Base-by-base conservation (phyloP, 2,797 vertebrate genomes). In the Sebastes cheni region DNA sequence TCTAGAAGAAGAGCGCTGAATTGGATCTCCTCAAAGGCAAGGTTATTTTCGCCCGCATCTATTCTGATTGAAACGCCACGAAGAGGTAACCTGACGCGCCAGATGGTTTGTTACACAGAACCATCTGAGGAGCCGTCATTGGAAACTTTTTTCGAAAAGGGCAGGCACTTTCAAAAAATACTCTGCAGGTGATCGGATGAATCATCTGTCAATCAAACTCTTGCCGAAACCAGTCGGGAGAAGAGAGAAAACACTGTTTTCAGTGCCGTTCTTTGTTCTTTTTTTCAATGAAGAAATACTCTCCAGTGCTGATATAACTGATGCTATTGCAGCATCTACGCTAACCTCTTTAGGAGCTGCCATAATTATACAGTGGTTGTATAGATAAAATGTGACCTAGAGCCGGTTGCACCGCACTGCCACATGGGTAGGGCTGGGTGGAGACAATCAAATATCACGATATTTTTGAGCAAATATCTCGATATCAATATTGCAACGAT, bases 21-120 rank as follows among this genome's bases (percentile, higher is more conserved):
- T 68, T 66, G 74, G 79, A 86, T 72, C 77, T 65, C 84, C 59
- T 79, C 72, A 72, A 46, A 83, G 75, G 56, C 52, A 77, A 4
- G 9, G 18, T 66, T 62, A 64, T 65, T 67, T 36, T 76, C 18
- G 22, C 22, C 68, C 59, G 62, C 54, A 20, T 55, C 58, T 80
- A 20, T 80, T 79, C 55, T 61, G 42, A 76, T 59, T 76, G 39
- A 77, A 81, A 87, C 67, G 64, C 30, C 23, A 50, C 27, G 20
- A 85, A 79, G 56, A 23, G 32, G 50, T 20, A 52, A n/a, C 50
- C 20, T 52, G 50, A n/a, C 8, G 18, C 8, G 8, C 50, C 20
- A 52, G 50, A 52, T 52, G 20, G 20, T 20, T 20, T 52, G 50
- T 52, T n/a, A 52, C 18, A 52, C 20, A 52, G 50, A 52, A 52